A percentile compares a stretch with the other conserved stretches of the same genome.
Conservation (phyloP, 1,140 invertebrate genomes). For the Aphidius gifuensis region DNA sequence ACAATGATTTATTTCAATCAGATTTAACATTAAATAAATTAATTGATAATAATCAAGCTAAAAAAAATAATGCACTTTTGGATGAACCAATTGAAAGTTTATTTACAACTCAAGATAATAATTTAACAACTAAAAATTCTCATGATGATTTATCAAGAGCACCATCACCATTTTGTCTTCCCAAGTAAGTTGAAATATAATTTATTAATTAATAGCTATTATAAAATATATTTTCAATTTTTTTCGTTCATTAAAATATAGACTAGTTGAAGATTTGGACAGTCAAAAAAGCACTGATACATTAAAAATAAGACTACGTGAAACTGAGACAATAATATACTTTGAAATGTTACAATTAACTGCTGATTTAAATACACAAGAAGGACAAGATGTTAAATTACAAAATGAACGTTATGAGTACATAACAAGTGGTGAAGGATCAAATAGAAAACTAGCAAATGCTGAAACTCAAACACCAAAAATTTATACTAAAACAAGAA, state of each 20-base stretch:
- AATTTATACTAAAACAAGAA: constrained; percentile 59
- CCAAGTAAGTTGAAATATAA: constrained; percentile 41
- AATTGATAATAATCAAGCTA: background rate
- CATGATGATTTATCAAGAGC: constrained; percentile 43
- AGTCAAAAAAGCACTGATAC: constrained; percentile 47
- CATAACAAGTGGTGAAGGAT: constrained; percentile 61
- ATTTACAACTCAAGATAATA: constrained; percentile 55
- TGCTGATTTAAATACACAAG: constrained; percentile 55
- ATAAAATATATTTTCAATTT: too few relatives aligned
- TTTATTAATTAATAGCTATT: too few relatives aligned
- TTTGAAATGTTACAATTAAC: constrained; percentile 65
- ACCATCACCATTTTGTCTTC: constrained; percentile 54
- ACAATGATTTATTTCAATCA: too few relatives aligned
- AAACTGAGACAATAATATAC: constrained; percentile 64
- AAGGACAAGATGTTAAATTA: constrained; percentile 56
- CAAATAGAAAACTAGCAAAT: constrained; percentile 60
- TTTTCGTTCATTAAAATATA: too few relatives aligned
- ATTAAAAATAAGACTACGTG: constrained; percentile 62
- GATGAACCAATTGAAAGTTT: constrained; percentile 36
- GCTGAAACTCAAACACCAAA: constrained; percentile 67
- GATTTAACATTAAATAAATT: too few relatives aligned
- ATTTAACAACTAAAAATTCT: constrained; percentile 57
- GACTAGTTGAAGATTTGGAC: constrained; percentile 21
- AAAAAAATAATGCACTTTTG: constrained; percentile 20
- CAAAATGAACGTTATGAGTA: constrained; percentile 66